phyloP scores from a whole-genome alignment of 2,113 vertebrate genomes.

The Spea multiplicata region DNA sequence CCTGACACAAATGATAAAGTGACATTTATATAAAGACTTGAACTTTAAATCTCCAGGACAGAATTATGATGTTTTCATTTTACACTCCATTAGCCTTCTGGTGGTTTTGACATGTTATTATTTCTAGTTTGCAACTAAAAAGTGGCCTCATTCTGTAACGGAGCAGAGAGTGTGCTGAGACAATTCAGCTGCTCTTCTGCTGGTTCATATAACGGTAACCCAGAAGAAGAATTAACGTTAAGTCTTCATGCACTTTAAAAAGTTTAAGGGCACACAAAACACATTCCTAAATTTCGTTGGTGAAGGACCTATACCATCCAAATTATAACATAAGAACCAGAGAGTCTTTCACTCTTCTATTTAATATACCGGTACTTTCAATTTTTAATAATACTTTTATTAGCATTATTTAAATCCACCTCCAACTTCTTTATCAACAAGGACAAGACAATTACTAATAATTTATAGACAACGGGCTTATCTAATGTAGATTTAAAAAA shows the following conservation, averaged over 20 bases:
- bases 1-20: slow-evolving; percentile 29
- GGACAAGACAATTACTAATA: slow-evolving; percentile 23
- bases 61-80: slow-evolving; percentile 23
- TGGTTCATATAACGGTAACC: not conserved
- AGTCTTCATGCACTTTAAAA: not conserved
- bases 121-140: not conserved
- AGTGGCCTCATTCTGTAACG: not conserved
- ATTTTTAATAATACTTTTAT: slow-evolving; percentile 18
- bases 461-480: slow-evolving; percentile 23
- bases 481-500: not conserved
- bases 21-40: slow-evolving; percentile 28
- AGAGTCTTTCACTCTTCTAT: not conserved
- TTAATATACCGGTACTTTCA: not conserved
- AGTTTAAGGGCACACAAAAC: not conserved
- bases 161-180: not conserved
- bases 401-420: slow-evolving; percentile 17
- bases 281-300: not conserved
- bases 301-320: not conserved
- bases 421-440: slow-evolving; percentile 13
- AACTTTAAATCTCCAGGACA: slow-evolving; percentile 28
- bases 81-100: slow-evolving; percentile 34
- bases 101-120: slow-evolving; percentile 24
- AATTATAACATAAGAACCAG: slow-evolving; percentile 5
- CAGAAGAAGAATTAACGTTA: not conserved
- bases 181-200: not conserved